phyloP scores from a whole-genome alignment of 2,797 vertebrate species.

The Poeciliopsis presidionis region DNA sequence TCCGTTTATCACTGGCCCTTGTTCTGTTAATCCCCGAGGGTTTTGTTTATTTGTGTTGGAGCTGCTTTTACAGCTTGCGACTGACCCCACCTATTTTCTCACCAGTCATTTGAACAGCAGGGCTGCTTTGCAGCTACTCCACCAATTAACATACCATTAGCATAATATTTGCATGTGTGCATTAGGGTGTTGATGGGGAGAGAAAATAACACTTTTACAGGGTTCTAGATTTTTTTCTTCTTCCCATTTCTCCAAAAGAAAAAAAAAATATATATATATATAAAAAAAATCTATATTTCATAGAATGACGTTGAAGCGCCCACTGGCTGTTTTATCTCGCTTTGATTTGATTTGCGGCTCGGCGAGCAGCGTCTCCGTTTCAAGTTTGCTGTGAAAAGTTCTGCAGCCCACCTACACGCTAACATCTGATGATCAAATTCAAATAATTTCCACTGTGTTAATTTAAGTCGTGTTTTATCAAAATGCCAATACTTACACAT shows the following conservation, averaged over 20 bases:
- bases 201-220: constrained; percentile 81
- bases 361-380: constrained; percentile 52
- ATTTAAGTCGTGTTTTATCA: constrained; percentile 22
- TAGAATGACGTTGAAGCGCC: constrained; percentile 67
- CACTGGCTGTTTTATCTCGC: constrained; percentile 63
- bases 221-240: constrained; percentile 40
- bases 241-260: constrained; percentile 48
- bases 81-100: constrained; percentile 86
- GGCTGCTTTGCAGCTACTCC: constrained; percentile 82
- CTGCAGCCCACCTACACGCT: constrained; percentile 50
- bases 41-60: constrained; percentile 88
- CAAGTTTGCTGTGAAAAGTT: constrained; percentile 68
- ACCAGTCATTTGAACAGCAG: constrained; percentile 86
- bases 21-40: constrained; percentile 81
- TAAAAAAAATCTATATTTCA: constrained; percentile 46
- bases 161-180: constrained; percentile 88
- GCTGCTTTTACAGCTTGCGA: constrained; percentile 85
- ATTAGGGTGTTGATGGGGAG: constrained; percentile 85
- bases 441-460: constrained; percentile 17
- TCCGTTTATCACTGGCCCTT: constrained; percentile 82
- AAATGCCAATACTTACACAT: constrained; percentile 24
- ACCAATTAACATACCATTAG: constrained; percentile 87
- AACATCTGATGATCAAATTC: constrained; percentile 53
- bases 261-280: constrained; percentile 15
- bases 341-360: constrained; percentile 50